Evolutionary conservation across 1,140 invertebrate genomes (phyloP).

Genomic region (Trichogramma pretiosum): DNA sequence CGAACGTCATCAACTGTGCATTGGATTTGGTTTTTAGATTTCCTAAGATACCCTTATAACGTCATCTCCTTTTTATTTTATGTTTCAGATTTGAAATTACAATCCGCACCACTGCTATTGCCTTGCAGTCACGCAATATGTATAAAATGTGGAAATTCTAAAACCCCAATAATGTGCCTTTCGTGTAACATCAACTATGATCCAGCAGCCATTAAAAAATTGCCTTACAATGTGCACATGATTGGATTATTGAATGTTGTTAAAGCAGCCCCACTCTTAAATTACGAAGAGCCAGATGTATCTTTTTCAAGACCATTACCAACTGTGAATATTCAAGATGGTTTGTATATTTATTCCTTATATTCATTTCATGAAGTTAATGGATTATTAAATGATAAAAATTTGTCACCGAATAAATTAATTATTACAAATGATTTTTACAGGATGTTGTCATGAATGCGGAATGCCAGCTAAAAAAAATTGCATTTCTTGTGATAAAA

Average conservation of each 20-base stretch:
- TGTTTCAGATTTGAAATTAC: constrained; percentile 16
- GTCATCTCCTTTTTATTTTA: too few relatives aligned
- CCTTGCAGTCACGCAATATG: constrained; percentile 41
- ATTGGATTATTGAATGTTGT: constrained; percentile 22
- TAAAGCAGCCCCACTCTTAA: neutral
- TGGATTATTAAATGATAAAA: too few relatives aligned
- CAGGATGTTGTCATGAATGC: constrained; percentile 33
- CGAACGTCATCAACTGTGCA: too few relatives aligned
- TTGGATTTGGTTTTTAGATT: constrained; percentile 7
- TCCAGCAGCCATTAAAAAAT: too few relatives aligned
- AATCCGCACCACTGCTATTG: constrained; percentile 38
- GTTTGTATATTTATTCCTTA: neutral
- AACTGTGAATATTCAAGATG: constrained; percentile 14
- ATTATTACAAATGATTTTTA: constrained; percentile 15
- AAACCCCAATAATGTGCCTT: neutral
- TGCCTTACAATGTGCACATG: constrained; percentile 27
- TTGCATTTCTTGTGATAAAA: constrained; percentile 28
- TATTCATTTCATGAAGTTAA: neutral
- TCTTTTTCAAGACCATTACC: constrained; percentile 19
- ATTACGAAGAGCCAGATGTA: constrained; percentile 23
- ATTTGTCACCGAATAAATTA: too few relatives aligned
- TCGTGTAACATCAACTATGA: too few relatives aligned
- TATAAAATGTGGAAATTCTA: constrained; percentile 17
- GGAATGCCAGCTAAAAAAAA: constrained; percentile 18
- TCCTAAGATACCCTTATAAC: too few relatives aligned